Percentiles rank a stretch among this genome's conserved stretches.
phyloP scores from a whole-genome alignment of 2,888 invertebrate genomes.

The Rapana venosa region DNA sequence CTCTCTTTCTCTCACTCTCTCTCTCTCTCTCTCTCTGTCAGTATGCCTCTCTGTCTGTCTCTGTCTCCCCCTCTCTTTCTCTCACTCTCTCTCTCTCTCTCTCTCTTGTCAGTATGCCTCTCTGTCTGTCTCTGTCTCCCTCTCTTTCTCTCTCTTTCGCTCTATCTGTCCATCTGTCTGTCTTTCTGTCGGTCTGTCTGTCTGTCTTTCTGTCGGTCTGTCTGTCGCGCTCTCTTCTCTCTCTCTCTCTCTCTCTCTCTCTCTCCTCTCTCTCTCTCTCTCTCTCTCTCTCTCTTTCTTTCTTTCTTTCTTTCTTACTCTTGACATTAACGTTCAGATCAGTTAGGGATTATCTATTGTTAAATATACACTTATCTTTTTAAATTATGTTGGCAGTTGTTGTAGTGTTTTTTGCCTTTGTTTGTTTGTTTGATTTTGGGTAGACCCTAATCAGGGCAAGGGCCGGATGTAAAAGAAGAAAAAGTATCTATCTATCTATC shows the following conservation, averaged over 20 bases:
- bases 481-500: too few relatives aligned
- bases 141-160: conserved; percentile 40
- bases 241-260: conserved; percentile 28
- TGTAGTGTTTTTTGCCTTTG: too few relatives aligned
- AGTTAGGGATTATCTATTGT: too few relatives aligned
- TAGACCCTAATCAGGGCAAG: too few relatives aligned
- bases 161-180: too few relatives aligned
- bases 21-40: not conserved
- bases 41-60: not conserved
- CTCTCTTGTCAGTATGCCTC: not conserved
- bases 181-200: too few relatives aligned
- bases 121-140: not conserved
- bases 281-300: not conserved
- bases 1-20: conserved; percentile 16
- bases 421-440: too few relatives aligned
- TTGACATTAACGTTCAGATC: too few relatives aligned
- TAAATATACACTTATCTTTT: too few relatives aligned
- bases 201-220: too few relatives aligned
- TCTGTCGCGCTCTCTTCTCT: conserved; percentile 13
- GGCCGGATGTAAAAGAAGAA: too few relatives aligned
- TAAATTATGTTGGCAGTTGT: too few relatives aligned
- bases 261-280: conserved; percentile 7
- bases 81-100: not conserved
- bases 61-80: not conserved
- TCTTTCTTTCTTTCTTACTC: not conserved